Evolutionary conservation across 2,888 invertebrate genomes (phyloP), one percentile per base, ranked within the genome.

Genomic region (Brenthis ino): DNA sequence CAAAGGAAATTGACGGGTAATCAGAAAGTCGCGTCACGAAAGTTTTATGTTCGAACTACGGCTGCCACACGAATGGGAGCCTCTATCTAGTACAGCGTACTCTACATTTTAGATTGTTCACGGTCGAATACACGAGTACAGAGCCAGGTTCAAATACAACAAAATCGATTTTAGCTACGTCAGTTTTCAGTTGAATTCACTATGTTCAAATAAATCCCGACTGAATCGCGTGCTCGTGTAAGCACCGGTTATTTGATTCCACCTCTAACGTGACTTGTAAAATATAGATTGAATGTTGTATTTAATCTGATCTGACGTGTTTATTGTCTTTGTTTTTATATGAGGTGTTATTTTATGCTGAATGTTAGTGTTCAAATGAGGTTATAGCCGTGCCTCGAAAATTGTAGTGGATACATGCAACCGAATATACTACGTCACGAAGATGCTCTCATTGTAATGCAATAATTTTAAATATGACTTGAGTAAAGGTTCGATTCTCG

Each of bases 91-190:
- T 68, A 61, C 64, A 57, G 73, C 74, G 74, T 69, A 74, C 75
- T 74, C 74, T 72, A 67, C 75, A 74, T 75, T 75, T 77, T 76
- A 76, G 74, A 78, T 79, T 75, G 77, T 76, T 78, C 77, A 77
- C 77, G 76, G 74, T 77, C 76, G 77, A 77, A 74, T 75, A 76
- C 77, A 74, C 78, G 74, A 75, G 72, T 73, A 75, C 74, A 75
- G 76, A 72, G 74, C 74, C 72, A 69, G 74, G 70, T 72, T 74
- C 66, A 66, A 72, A 75, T 73, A 74, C 70, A 72, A 73, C 73
- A 67, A 75, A 73, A 69, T 74, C 72, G 69, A 74, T 74, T 77
- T 76, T 74, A 71, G 73, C 74, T 58, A 48, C 68, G 75, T 76
- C 72, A 72, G 73, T 75, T 75, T 77, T 72, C 73, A 75, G 78